phyloP scores from a whole-genome alignment of 2,113 vertebrate species.

The Lichenostomus cassidix region DNA sequence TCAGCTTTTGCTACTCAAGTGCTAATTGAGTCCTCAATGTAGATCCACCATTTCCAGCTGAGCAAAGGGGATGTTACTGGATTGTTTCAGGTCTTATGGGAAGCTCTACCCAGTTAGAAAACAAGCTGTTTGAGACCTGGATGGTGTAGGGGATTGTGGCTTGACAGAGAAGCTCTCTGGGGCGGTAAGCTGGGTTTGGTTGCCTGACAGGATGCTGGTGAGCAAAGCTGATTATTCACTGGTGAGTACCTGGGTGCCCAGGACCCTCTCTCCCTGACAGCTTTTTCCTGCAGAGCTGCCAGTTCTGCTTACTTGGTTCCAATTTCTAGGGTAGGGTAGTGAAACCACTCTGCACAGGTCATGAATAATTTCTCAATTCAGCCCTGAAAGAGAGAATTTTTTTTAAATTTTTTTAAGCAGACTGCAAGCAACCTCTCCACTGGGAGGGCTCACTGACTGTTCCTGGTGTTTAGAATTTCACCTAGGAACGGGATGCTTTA shows the following conservation, averaged over 20 bases:
- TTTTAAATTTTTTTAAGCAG: neutral
- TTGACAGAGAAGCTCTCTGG: neutral
- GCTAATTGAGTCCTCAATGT: neutral
- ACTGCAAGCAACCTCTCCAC: neutral
- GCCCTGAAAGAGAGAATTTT: neutral
- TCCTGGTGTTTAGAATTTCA: rapidly evolving
- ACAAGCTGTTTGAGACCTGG: neutral
- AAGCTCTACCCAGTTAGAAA: neutral
- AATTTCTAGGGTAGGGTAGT: neutral
- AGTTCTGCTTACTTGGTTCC: neutral
- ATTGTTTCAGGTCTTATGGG: neutral
- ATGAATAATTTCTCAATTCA: neutral
- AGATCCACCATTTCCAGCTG: neutral
- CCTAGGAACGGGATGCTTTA: neutral
- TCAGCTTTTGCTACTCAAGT: neutral
- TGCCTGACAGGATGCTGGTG: neutral
- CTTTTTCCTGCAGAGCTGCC: neutral
- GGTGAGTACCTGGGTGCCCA: neutral
- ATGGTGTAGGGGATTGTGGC: neutral
- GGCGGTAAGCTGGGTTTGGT: neutral
- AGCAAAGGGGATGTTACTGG: neutral
- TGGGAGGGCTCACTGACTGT: neutral
- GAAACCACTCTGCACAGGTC: neutral
- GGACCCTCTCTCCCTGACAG: neutral
- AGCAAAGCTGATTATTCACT: neutral